Base-by-base conservation (phyloP, 1,140 invertebrate species). In the Forficula auricularia region DNA sequence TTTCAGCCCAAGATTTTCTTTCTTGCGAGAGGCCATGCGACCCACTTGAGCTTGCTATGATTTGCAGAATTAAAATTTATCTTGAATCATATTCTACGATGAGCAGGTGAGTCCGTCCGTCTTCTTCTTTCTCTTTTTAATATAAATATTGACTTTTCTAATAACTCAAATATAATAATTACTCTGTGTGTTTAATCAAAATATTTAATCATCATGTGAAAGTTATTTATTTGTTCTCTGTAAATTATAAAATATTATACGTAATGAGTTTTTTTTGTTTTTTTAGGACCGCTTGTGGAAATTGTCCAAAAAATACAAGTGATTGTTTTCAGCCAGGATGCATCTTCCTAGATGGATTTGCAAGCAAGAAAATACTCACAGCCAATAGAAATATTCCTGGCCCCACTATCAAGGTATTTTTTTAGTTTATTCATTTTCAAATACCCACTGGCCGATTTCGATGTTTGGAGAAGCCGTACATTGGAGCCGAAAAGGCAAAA, bases 381-480 rank as follows among this genome's bases (percentile, higher is more conserved):
- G 80, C 80, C 2, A 90, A 92, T 60, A 66, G 82, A 39, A 75
- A 77, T 57, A 57, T 88, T 12, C 86, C 86, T 2, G 86, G 84
- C 1, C 86, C 87, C 1, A 58, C 71, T 3, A 82, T 91, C 35
- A 77, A 88, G 59, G 75, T 73, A 60, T 47, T 38, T 41, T 36
- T 37, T 19, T 35, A 42, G 38, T 7, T 14, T 7, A 16, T 7
- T 19, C 19, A 7, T 22, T n/a, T n/a, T n/a, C n/a, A n/a, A n/a
- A n/a, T n/a, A n/a, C n/a, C n/a, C n/a, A n/a, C n/a, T n/a, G n/a
- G n/a, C n/a, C n/a, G n/a, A n/a, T n/a, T n/a, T n/a, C n/a, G n/a
- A n/a, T n/a, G n/a, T n/a, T n/a, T n/a, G n/a, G n/a, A n/a, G n/a
- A n/a, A n/a, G n/a, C n/a, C n/a, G n/a, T n/a, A n/a, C n/a, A n/a